These are phyloP conservation scores for Euschistus heros DNA, from an alignment of 1,140 invertebrate species.

Conservation along the genomic window DNA sequence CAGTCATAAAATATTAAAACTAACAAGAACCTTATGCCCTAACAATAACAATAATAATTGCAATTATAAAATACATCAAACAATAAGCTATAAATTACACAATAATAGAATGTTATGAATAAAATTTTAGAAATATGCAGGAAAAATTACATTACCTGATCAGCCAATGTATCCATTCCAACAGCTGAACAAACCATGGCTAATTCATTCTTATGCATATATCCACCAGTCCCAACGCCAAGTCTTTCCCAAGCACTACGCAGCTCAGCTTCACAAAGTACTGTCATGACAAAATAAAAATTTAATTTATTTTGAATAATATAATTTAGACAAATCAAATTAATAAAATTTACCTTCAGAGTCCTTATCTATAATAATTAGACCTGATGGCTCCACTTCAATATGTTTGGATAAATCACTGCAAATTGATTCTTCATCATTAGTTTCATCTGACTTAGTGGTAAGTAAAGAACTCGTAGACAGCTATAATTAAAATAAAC, in stretches of 20 bases:
- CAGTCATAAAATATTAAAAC: no score
- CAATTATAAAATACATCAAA: no score
- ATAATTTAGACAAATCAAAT: not conserved
- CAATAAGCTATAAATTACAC: no score
- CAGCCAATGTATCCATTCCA: conserved; percentile 47
- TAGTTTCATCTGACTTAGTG: conserved; percentile 7
- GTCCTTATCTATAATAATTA: conserved; percentile 18
- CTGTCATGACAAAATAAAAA: not conserved
- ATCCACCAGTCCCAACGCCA: conserved; percentile 48
- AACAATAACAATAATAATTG: no score
- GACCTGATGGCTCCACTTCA: not conserved
- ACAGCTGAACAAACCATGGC: conserved; percentile 49
- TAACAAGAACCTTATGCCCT: no score
- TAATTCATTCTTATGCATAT: conserved; percentile 46
- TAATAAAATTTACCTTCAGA: conserved; percentile 18
- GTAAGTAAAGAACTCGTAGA: not conserved
- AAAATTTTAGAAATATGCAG: not conserved
- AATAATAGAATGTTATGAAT: not conserved
- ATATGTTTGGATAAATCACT: not conserved
- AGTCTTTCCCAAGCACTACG: conserved; percentile 45
- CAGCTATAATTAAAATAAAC: no score
- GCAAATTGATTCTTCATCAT: conserved; percentile 20
- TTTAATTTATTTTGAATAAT: not conserved
- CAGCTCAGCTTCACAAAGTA: conserved; percentile 31
- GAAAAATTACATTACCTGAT: conserved; percentile 38